Conservation (phyloP, 2,797 vertebrate genomes). For the Melanotaenia nigrans region DNA sequence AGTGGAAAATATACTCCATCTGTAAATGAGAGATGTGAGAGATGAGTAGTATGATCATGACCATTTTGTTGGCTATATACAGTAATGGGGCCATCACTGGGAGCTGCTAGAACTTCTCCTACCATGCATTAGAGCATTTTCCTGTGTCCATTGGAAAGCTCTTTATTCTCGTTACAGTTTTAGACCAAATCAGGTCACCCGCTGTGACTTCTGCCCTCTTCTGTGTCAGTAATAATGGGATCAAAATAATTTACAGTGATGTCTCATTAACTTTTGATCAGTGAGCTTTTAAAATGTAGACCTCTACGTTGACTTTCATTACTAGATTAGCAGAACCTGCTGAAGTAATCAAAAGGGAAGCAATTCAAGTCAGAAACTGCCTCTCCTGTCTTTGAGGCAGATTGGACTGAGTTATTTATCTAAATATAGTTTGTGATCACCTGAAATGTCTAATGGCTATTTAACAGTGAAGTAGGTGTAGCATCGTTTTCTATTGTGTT, state of each 20-base stretch:
- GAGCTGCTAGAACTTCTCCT: conserved; percentile 50
- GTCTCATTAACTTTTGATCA: conserved; percentile 50
- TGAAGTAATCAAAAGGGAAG: conserved; percentile 30
- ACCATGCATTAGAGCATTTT: conserved; percentile 56
- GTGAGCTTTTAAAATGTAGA: conserved; percentile 18
- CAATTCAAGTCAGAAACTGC: conserved; percentile 1
- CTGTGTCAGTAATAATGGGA: conserved; percentile 56
- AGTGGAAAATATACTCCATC: conserved; percentile 22
- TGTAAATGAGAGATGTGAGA: conserved; percentile 45
- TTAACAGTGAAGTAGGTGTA: background rate
- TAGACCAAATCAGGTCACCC: conserved; percentile 72
- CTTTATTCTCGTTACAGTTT: conserved; percentile 69
- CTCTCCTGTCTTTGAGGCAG: background rate
- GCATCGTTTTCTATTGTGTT: background rate
- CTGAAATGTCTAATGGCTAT: background rate
- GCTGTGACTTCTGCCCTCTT: conserved; percentile 62
- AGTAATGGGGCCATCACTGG: conserved; percentile 60
- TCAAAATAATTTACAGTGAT: conserved; percentile 55
- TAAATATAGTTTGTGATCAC: conserved; percentile 3
- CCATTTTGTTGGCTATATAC: conserved; percentile 47
- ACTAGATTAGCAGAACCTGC: conserved; percentile 38
- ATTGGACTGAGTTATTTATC: conserved; percentile 1
- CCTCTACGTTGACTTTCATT: conserved; percentile 34
- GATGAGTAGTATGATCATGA: conserved; percentile 37
- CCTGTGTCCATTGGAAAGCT: conserved; percentile 59